These are phyloP conservation scores for Chouioia cunea DNA, from an alignment of 2,888 invertebrate genomes.

Conservation along the genomic window DNA sequence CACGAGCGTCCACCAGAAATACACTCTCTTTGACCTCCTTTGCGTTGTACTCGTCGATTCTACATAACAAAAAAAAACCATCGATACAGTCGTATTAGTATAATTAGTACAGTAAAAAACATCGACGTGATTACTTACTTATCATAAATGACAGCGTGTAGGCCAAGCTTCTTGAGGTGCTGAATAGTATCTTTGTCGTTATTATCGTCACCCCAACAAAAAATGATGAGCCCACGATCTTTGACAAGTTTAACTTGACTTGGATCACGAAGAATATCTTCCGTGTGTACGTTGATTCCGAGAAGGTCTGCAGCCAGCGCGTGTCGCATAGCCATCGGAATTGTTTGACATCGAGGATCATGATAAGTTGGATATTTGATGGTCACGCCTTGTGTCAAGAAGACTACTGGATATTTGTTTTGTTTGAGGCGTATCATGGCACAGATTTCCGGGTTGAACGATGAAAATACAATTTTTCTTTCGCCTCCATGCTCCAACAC, in stretches of 20 bases:
- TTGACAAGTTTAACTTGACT: constrained; percentile 84
- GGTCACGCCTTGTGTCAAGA: constrained; percentile 86
- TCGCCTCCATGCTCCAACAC: constrained; percentile 84
- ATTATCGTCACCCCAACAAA: constrained; percentile 98
- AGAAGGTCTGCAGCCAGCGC: constrained; percentile 86
- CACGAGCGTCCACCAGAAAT: constrained; percentile 83
- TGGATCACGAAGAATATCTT: constrained; percentile 88
- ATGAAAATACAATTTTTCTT: constrained; percentile 91
- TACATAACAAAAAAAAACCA: constrained; percentile 47
- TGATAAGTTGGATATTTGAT: constrained; percentile 82
- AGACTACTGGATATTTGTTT: constrained; percentile 96
- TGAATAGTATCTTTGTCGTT: constrained; percentile 89
- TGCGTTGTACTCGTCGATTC: constrained; percentile 79
- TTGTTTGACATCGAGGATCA: constrained; percentile 86
- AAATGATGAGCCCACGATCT: constrained; percentile 86
- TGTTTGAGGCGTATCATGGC: constrained; percentile 94
- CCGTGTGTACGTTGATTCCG: constrained; percentile 93
- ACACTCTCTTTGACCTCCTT: constrained; percentile 86
- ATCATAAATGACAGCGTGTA: constrained; percentile 97
- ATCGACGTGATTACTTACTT: constrained; percentile 71
- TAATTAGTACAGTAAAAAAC: not conserved
- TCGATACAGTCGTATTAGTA: not conserved
- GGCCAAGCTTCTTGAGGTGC: constrained; percentile 87
- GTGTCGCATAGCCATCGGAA: constrained; percentile 85
- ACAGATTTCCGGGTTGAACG: constrained; percentile 97